phyloP scores from a whole-genome alignment of 2,797 vertebrate genomes.

The Sarcoramphus papa region DNA sequence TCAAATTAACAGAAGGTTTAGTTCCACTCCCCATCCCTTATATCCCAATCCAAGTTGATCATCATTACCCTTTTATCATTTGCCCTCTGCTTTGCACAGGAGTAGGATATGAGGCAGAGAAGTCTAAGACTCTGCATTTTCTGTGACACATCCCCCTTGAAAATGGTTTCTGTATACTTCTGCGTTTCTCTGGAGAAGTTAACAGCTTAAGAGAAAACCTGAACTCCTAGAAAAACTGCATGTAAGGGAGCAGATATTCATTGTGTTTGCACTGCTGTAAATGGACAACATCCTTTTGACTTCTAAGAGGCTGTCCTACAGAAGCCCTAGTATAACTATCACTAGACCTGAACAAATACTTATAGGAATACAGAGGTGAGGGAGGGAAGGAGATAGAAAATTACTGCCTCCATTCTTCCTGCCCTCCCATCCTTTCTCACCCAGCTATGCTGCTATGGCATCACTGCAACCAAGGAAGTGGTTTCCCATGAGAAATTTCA shows the following conservation, averaged over 20 bases:
- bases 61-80: neutral
- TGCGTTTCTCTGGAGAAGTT: neutral
- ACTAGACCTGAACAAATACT: neutral
- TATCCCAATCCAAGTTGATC: neutral
- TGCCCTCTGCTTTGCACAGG: neutral
- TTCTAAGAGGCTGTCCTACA: neutral
- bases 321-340: neutral
- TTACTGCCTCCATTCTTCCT: neutral
- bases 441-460: neutral
- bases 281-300: neutral
- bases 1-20: neutral
- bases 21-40: neutral
- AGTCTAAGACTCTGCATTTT: neutral
- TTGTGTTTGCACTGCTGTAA: neutral
- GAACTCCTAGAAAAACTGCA: neutral
- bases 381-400: neutral
- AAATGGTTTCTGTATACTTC: neutral
- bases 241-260: neutral
- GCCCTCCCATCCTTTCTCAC: neutral
- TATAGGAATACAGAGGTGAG: neutral
- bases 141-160: neutral
- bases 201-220: neutral
- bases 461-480: neutral
- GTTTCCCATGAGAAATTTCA: neutral
- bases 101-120: neutral